Evolutionary conservation across 1,140 invertebrate species (phyloP).

Genomic region (Drosophila gunungcola): DNA sequence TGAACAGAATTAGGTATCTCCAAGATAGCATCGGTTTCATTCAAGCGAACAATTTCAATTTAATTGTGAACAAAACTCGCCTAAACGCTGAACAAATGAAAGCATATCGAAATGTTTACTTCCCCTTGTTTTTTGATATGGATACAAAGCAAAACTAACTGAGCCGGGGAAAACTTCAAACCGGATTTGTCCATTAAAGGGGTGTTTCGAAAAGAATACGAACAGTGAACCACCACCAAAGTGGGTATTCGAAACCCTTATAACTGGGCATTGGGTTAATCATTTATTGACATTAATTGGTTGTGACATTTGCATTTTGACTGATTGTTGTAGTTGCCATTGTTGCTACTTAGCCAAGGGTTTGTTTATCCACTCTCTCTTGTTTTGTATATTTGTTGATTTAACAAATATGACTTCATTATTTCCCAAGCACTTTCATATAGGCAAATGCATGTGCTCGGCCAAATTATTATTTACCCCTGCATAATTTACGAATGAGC

Average conservation of each 20-base stretch:
- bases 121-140: constrained; percentile 35
- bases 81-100: constrained; percentile 81
- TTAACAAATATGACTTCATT: constrained; percentile 81
- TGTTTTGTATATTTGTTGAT: constrained; percentile 44
- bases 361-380: constrained; percentile 58
- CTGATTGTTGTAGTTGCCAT: constrained; percentile 79
- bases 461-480: constrained; percentile 32
- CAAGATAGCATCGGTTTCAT: constrained; percentile 25
- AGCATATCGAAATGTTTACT: constrained; percentile 60
- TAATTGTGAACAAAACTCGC: constrained; percentile 79
- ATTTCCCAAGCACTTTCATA: constrained; percentile 53
- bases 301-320: constrained; percentile 84
- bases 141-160: constrained; percentile 33
- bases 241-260: constrained; percentile 12
- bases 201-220: constrained; percentile 22
- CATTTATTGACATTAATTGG: constrained; percentile 84
- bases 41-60: constrained; percentile 71
- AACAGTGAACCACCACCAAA: constrained; percentile 37
- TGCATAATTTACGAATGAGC: constrained; percentile 79
- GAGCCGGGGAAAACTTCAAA: constrained; percentile 29
- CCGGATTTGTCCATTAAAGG: constrained; percentile 51
- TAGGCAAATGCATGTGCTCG: constrained; percentile 7
- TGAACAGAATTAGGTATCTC: background rate
- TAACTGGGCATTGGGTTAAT: constrained; percentile 45
- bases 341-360: constrained; percentile 73